These are phyloP conservation scores for Tretioscincus oriximinensis DNA, from an alignment of 2,113 vertebrate genomes.

Conservation along the genomic window DNA sequence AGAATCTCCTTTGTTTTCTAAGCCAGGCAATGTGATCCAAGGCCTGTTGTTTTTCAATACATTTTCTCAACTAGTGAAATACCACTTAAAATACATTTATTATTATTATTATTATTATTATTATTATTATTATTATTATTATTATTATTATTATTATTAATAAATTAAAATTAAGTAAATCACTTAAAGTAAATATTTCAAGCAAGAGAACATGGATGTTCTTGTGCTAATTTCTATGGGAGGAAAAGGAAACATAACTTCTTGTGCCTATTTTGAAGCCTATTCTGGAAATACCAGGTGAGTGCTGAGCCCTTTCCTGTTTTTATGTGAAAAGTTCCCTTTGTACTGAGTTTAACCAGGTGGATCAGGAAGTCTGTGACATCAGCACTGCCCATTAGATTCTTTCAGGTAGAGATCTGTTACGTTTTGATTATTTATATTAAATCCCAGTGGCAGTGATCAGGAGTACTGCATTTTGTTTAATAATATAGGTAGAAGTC, in stretches of 20 bases:
- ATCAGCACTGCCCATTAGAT: background rate
- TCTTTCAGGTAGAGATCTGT: background rate
- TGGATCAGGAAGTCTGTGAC: background rate
- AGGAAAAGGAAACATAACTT: background rate
- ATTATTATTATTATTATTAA: no score
- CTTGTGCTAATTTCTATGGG: no score
- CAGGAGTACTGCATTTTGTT: background rate
- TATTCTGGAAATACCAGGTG: background rate
- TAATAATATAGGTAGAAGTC: conserved; percentile 11
- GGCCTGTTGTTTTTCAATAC: no score
- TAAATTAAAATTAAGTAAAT: no score
- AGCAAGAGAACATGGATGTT: no score
- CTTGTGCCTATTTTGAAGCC: background rate
- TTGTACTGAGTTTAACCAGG: background rate
- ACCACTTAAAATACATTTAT: no score
- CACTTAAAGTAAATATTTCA: no score
- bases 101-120: no score
- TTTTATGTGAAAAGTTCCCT: background rate
- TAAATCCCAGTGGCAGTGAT: background rate
- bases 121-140: no score
- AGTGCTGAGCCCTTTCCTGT: background rate
- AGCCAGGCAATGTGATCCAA: no score
- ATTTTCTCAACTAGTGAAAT: no score
- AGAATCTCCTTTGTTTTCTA: no score
- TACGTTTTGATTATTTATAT: background rate